Percentiles rank a stretch among this genome's conserved stretches.
These are phyloP conservation scores for Chionomys nivalis DNA, from an alignment of 2,113 vertebrate genomes.

Conservation along the genomic window DNA sequence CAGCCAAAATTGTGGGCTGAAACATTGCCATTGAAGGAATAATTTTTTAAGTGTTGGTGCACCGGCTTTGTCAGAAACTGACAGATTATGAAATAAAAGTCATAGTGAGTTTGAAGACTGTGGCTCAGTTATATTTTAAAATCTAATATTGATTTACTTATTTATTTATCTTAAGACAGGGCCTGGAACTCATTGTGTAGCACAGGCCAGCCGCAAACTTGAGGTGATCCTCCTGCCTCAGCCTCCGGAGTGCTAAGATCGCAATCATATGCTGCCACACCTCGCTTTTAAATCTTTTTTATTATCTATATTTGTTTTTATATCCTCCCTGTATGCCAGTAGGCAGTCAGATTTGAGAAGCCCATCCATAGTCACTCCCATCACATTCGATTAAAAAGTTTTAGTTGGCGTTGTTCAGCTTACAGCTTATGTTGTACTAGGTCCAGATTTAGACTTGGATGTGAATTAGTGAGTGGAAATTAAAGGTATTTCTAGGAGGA, in stretches of 20 bases:
- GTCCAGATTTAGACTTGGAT: constrained; percentile 30
- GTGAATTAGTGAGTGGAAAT: constrained; percentile 51
- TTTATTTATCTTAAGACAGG: background rate
- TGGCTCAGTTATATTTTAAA: constrained; percentile 42
- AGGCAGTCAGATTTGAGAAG: constrained; percentile 30
- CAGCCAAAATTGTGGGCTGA: background rate
- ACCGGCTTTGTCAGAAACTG: constrained; percentile 34
- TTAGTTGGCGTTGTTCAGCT: constrained; percentile 28
- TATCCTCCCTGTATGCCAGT: background rate
- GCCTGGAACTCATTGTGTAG: background rate
- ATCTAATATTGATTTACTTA: background rate
- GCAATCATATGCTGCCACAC: background rate
- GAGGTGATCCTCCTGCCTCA: background rate
- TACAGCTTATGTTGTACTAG: constrained; percentile 49
- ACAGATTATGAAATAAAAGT: constrained; percentile 20
- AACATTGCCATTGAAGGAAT: background rate
- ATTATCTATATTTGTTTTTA: constrained; percentile 28
- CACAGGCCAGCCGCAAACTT: background rate
- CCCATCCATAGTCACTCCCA: background rate
- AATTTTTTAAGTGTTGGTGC: constrained; percentile 3
- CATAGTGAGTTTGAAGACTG: constrained; percentile 24
- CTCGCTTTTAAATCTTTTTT: constrained; percentile 45
- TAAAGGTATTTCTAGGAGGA: constrained; percentile 30
- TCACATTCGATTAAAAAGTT: background rate
- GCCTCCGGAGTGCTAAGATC: background rate